These are phyloP conservation scores for Lucilia sericata DNA, from an alignment of 1,140 invertebrate genomes.

Conservation along the genomic window DNA sequence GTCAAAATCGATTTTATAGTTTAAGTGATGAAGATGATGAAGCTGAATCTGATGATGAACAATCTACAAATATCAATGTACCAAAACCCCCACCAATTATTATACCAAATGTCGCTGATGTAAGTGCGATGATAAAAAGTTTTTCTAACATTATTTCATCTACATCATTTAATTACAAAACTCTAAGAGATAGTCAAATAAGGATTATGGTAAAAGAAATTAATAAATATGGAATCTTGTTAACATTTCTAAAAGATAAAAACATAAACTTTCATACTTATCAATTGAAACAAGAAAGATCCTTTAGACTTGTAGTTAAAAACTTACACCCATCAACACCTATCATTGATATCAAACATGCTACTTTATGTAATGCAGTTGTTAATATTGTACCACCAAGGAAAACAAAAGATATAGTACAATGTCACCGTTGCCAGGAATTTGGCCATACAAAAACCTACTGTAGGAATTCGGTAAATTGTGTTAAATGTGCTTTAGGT, in stretches of 20 bases:
- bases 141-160: no score
- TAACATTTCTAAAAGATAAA: neutral
- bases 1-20: no score
- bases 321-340: neutral
- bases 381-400: constrained; percentile 29
- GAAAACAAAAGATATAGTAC: neutral
- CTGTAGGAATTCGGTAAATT: neutral
- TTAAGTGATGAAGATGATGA: no score
- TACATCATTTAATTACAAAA: no score
- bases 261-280: neutral
- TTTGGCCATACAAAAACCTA: constrained; percentile 13
- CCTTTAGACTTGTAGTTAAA: neutral
- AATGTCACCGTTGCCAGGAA: constrained; percentile 34
- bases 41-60: no score
- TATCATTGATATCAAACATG: neutral
- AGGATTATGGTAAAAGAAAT: no score
- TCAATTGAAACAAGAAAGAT: constrained; percentile 10
- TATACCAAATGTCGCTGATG: no score
- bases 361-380: neutral
- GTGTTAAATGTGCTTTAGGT: constrained; percentile 26
- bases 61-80: no score
- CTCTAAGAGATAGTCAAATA: no score
- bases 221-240: no score
- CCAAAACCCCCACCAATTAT: no score
- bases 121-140: no score